These are phyloP conservation scores for Catagonus wagneri DNA, from an alignment of 2,113 vertebrate genomes.

Conservation along the genomic window DNA sequence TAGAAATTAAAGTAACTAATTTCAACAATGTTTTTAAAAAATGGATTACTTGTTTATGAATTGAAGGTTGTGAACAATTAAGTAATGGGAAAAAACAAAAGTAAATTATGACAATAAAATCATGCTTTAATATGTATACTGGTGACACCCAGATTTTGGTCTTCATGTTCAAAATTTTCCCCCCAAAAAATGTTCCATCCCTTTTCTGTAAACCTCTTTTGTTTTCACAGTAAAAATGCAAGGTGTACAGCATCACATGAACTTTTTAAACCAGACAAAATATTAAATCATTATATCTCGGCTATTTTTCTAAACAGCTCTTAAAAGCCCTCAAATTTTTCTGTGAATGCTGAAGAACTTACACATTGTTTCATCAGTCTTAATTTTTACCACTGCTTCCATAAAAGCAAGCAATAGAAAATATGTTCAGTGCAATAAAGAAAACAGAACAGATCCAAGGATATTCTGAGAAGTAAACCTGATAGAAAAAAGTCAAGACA, in stretches of 20 bases:
- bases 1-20: conserved; percentile 30
- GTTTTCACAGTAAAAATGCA: not conserved
- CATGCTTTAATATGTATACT: conserved; percentile 72
- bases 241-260: conserved; percentile 6
- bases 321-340: conserved; percentile 20
- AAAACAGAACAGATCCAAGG: not conserved
- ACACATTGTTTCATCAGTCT: not conserved
- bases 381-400: not conserved
- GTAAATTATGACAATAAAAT: conserved; percentile 56
- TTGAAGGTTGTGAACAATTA: conserved; percentile 15
- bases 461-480: conserved; percentile 9
- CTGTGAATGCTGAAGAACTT: not conserved
- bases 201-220: conserved; percentile 67
- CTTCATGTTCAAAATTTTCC: not conserved
- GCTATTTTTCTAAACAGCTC: conserved; percentile 36
- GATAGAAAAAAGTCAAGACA: not conserved
- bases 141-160: conserved; percentile 68
- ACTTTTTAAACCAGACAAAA: conserved; percentile 29
- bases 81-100: conserved; percentile 57
- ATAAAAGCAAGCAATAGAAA: conserved; percentile 33
- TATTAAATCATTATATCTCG: not conserved
- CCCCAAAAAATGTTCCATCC: conserved; percentile 72
- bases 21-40: conserved; percentile 2
- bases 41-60: not conserved
- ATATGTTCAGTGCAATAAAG: conserved; percentile 29